Base-by-base conservation (phyloP, 2,797 vertebrate genomes). In the Pyrocephalus nanus region DNA sequence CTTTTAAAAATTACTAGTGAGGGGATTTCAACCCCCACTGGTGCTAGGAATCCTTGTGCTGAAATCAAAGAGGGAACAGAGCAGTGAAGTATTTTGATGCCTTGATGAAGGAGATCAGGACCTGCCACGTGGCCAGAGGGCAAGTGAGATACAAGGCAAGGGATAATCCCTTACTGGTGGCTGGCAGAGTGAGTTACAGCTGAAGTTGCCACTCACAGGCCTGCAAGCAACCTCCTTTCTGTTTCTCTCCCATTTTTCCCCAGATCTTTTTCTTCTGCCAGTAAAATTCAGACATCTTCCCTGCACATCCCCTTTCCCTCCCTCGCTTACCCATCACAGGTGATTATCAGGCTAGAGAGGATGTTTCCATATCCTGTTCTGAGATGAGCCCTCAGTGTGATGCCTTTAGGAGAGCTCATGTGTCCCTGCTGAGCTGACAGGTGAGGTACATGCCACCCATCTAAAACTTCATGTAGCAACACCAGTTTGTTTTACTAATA, bases 311-410 rank as follows among this genome's bases (percentile, higher is more conserved):
- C 38, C 7, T 51, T 9, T 38, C 23, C 48, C 25, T 77, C 54
- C 51, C 26, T 71, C 21, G 9, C 19, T 54, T 12, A 30, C 11
- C 29, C 47, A 15, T 21, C 5, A 1, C 30, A 57, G 60, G 6
- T 26, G 13, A 38, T 62, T 45, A 42, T 18, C 38, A 66, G 40
- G 51, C 47, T 66, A 15, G 6, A 74, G 64, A 71, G n/a, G 27
- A 32, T 25, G 16, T 29, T 60, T 70, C 43, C 12, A 10, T 17
- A 61, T 11, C n/a, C 38, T 42, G 1, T 40, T 21, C 21, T 0
- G 1, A 47, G 23, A 42, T 29, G 34, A 78, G 27, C 30, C 34
- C 22, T 57, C 5, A 14, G 15, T 45, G 12, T 6, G 12, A 54
- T 29, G 30, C 23, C 15, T 69, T 43, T 26, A 3, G 8, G n/a